Base-by-base conservation (phyloP, 2,113 vertebrate genomes). In the Corythaixoides concolor region DNA sequence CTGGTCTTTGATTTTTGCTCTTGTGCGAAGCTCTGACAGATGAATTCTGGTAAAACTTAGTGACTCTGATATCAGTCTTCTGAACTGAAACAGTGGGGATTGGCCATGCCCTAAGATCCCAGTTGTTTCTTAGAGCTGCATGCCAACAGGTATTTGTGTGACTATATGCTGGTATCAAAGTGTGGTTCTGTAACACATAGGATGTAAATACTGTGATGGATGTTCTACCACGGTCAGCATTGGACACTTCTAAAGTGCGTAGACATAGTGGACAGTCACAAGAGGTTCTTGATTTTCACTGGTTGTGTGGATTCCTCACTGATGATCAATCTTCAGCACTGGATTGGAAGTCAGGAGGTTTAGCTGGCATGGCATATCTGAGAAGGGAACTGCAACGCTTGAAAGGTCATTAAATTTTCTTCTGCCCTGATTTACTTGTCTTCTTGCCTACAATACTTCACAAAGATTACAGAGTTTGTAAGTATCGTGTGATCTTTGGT, bases 401-500 rank as follows among this genome's bases (percentile, higher is more conserved):
- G 50, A 73, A 92, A 76, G 41, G 55, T 77, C 67, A 32, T 76
- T 88, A 88, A 45, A 45, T 59, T 88, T 93, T 49, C 47, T 89
- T 62, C 32, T 66, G 63, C 35, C 15, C 66, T 80, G 37, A 47
- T 83, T 91, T 94, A 27, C 60, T 70, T 68, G 24, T 32, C 30
- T 27, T 86, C 58, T 66, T 85, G 55, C 37, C 41, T 70, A 21
- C 30, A 66, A 7, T 43, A 59, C 30, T 94, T 91, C 47, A 45
- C 19, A 45, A 73, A 76, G 53, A 79, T 88, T 53, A 45, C 12
- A 23, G 47, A 72, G 32, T 37, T 69, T 78, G 32, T 72, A 85
- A 91, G 28, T 90, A 56, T 41, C 63, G 80, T 90, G 68, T 85
- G 55, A 66, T 93, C 92, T 84, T 94, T 80, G 85, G 43, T 92